Conservation (phyloP, 2,888 invertebrate genomes). For the Oscheius sp. region DNA sequence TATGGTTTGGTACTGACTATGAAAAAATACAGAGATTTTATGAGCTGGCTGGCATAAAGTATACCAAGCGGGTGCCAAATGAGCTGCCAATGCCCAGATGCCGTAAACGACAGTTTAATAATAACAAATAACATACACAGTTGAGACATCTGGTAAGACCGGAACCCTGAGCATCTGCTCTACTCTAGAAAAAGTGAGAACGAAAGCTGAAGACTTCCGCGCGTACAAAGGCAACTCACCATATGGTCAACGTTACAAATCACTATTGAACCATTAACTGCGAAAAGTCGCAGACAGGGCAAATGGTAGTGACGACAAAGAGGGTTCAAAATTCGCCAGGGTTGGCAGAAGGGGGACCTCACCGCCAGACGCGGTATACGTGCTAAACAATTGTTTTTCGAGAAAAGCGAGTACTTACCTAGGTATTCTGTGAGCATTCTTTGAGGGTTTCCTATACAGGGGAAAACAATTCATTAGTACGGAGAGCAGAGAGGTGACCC, state of each 20-base stretch:
- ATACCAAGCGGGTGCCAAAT: neutral
- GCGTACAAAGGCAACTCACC: conserved; percentile 32
- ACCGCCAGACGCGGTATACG: too few species aligned
- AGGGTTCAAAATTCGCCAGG: too few species aligned
- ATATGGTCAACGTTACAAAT: conserved; percentile 29
- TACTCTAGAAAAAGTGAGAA: conserved; percentile 25
- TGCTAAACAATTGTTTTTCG: too few species aligned
- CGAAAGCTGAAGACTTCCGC: conserved; percentile 34
- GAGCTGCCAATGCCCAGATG: conserved; percentile 15
- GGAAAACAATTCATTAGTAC: too few species aligned
- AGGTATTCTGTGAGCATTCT: too few species aligned
- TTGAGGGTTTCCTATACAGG: too few species aligned
- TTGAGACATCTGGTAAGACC: conserved; percentile 29
- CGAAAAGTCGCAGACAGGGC: conserved; percentile 1
- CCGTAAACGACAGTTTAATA: conserved; percentile 32
- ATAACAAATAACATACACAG: conserved; percentile 29
- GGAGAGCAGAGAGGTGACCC: too few species aligned
- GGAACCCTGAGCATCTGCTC: conserved; percentile 22
- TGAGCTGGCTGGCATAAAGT: too few species aligned
- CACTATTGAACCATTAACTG: conserved; percentile 21
- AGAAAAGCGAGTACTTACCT: too few species aligned
- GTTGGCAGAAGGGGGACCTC: too few species aligned
- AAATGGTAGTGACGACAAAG: conserved; percentile 8
- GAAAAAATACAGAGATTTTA: neutral
- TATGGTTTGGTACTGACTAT: neutral